Evolutionary conservation across 2,888 invertebrate species (phyloP), one percentile per base, ranked within the genome.

Genomic region (Mamestra brassicae): DNA sequence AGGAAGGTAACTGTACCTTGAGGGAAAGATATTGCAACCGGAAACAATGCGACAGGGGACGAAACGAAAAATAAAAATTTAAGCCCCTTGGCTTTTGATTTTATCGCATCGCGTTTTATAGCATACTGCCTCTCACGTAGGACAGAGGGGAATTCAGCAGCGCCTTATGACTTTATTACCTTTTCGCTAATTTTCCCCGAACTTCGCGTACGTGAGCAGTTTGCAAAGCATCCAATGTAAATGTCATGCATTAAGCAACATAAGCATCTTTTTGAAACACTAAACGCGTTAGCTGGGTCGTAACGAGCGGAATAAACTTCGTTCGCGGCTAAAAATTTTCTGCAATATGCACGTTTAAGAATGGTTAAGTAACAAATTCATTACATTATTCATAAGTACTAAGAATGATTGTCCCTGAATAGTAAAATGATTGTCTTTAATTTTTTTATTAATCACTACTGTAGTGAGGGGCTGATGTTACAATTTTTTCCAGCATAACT

Each of bases 281-380:
- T 82, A 83, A 78, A 76, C 73, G 72, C 74, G 74, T 81, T 78
- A 64, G 57, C 67, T 11, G 63, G 57, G 50, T 68, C 74, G 69
- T 78, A 98, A 97, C 69, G 64, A 75, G 66, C n/a, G 4, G 97
- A 83, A 54, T 74, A 66, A 75, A 83, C 62, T 67, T 58, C 47
- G 65, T 70, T 73, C 13, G 15, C 8, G n/a, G 54, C 15, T 57
- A 58, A 62, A 76, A 69, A 55, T 55, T 50, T 52, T 11, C 58
- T 70, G 62, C 13, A 47, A 66, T 60, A 64, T 77, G 54, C 50
- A 57, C 17, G 54, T 58, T 42, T 13, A 50, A 6, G 11, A 17
- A 17, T 57, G 66, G 57, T 52, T 5, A 54, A 38, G 47, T 54
- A 62, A 36, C 2, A 34, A 47, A 34, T 11, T 61, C 13, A 3